These are phyloP conservation scores for Cryptus viduatorius DNA, from an alignment of 2,888 invertebrate genomes.

Conservation along the genomic window DNA sequence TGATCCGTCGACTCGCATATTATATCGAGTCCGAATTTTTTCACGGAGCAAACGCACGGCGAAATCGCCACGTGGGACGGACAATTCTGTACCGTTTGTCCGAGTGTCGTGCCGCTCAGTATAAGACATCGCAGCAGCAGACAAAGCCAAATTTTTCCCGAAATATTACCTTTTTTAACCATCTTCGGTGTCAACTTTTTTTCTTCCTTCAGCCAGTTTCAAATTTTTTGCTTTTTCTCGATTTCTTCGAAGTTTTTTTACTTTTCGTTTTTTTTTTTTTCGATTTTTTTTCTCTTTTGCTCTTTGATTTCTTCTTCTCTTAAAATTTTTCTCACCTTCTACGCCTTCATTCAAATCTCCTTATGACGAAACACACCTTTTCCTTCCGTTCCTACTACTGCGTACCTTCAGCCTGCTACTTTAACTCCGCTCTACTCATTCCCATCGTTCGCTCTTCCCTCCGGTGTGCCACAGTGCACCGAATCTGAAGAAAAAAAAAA, in stretches of 20 bases:
- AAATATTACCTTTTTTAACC: slow-evolving; percentile 46
- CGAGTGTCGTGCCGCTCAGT: slow-evolving; percentile 62
- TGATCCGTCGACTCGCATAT: slow-evolving; percentile 95
- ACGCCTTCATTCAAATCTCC: slow-evolving; percentile 29
- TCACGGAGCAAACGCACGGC: slow-evolving; percentile 94
- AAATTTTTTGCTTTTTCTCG: slow-evolving; percentile 1
- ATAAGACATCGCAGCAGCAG: slow-evolving; percentile 69
- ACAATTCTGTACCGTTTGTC: slow-evolving; percentile 89
- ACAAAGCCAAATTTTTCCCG: slow-evolving; percentile 67
- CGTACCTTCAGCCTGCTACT: slow-evolving; percentile 75
- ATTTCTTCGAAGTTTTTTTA: background rate
- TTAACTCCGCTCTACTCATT: slow-evolving; percentile 76
- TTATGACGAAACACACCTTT: slow-evolving; percentile 32
- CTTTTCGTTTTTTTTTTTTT: slow-evolving; percentile 28
- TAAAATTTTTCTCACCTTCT: slow-evolving; percentile 24
- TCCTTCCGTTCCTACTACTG: slow-evolving; percentile 66
- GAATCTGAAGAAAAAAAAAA: slow-evolving; percentile 69
- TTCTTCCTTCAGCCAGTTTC: slow-evolving; percentile 59
- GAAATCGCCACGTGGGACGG: slow-evolving; percentile 91
- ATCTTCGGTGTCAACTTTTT: slow-evolving; percentile 56
- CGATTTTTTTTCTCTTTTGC: slow-evolving; percentile 7
- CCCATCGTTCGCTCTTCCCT: slow-evolving; percentile 76
- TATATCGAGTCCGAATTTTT: slow-evolving; percentile 95
- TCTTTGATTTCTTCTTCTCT: slow-evolving; percentile 25
- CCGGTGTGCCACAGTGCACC: slow-evolving; percentile 71